Base-by-base conservation (phyloP, 1,140 invertebrate genomes). In the Ostrea denselamellosa region DNA sequence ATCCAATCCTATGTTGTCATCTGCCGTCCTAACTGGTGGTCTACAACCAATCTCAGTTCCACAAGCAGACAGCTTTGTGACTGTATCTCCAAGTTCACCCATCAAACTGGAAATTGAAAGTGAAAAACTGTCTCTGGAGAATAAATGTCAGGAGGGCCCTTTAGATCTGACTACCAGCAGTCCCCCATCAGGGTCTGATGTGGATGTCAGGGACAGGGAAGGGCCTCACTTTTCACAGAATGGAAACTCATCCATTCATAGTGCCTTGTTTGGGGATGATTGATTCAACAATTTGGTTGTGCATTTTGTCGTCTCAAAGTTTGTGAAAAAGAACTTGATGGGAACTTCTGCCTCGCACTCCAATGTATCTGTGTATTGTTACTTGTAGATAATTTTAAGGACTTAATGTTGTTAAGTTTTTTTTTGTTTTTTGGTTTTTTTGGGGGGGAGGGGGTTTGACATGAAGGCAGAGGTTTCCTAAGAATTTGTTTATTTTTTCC, bases 151-250 rank as follows among this genome's bases (percentile, higher is more conserved):
- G 81, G 92, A 93, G 77, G 84, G 89, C 28, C 92, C 92, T 34
- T 83, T 93, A n/a, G 92, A 93, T 53, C 85, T 93, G 10, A 91
- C 92, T 0, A 89, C 91, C 17, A 92, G 91, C 17, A 92, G 91
- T 87, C 91, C 91, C 0, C 87, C 90, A 2, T 84, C 86, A 25
- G 88, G 90, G 17, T 83, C 86, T 2, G 89, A 90, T 62, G 85
- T 87, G 5, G 77, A 83, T 83, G 85, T 86, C 12, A 81, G 86
- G 17, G 83, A 89, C 22, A 51, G 88, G 22, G 88, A 89, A n/a
- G 58, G 25, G 53, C 77, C 86, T 51, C 86, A 87, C 22, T 89
- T 89, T 85, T 82, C 22, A n/a, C 88, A 44, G 86, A 89, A 71
- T 87, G 88, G 86, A 83, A 89, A 65, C 81, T 89, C 44, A 85